Evolutionary conservation across 2,113 vertebrate species (phyloP), one percentile per base, ranked within the genome.

Genomic region (Paratilapia polleni): DNA sequence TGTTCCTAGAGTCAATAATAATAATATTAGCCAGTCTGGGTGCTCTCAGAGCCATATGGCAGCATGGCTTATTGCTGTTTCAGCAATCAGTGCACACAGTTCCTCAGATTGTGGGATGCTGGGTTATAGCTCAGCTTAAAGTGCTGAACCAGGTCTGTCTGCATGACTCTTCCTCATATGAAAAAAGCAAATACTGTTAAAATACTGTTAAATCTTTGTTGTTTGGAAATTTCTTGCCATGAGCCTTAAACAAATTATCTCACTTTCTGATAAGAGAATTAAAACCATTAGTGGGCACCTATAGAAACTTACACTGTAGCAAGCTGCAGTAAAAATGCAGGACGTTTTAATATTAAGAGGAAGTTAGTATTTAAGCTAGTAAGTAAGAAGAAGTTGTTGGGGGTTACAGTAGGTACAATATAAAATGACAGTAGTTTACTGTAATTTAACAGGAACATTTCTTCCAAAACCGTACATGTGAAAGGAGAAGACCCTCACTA

Each of bases 21-120:
- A 58, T 87, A 41, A 12, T 56, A 66, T 31, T 79, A 41, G 41
- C 56, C 26, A 14, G 77, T 54, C 17, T 77, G 66, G 60, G 8
- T 75, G 60, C 43, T 78, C 61, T 78, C 52, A 59, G 19, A 58
- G 73, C 73, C 70, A 43, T 80, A 84, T 75, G 84, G 57, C 66
- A 74, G 24, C 28, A 31, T 20, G 80, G 34, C 20, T 63, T 38
- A 13, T 68, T 87, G 93, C 91, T 91, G 83, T 38, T 22, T 93
- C 91, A 91, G 91, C 91, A 81, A 61, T 56, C n/a, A 59, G 13
- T 47, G 9, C 31, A 15, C 73, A 77, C 36, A 80, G 28, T 28
- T 76, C 60, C 62, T 56, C 57, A 57, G 78, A 52, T n/a, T 64
- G 63, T 88, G 17, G 31, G 24, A 43, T 43, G 28, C 28, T 19